phyloP scores from a whole-genome alignment of 2,797 vertebrate genomes.

The Cossypha polioptera region DNA sequence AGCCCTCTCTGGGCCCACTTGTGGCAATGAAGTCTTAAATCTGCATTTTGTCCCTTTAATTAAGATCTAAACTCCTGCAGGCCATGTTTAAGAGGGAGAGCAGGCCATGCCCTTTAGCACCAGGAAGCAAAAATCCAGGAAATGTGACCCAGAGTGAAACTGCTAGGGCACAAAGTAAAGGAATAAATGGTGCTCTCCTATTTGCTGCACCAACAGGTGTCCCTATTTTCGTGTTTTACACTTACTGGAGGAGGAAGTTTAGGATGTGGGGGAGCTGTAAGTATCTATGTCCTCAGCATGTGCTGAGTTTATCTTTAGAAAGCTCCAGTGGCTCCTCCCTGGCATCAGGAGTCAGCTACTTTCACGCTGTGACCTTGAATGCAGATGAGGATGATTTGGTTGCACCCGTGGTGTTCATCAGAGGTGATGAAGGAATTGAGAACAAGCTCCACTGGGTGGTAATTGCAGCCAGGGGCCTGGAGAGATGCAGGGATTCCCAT shows the following conservation, averaged over 20 bases:
- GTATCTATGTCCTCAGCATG: not conserved
- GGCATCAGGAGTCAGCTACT: not conserved
- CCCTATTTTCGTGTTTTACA: not conserved
- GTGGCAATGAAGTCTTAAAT: not conserved
- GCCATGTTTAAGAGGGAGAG: not conserved
- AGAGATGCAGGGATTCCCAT: not conserved
- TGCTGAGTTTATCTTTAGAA: not conserved
- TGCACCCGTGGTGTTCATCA: not conserved
- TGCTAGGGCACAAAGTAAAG: not conserved
- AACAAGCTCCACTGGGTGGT: not conserved
- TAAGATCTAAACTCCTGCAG: not conserved
- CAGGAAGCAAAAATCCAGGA: not conserved
- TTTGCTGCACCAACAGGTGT: not conserved
- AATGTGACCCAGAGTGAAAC: not conserved
- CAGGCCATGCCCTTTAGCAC: not conserved
- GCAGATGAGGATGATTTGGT: not conserved
- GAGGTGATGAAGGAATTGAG: not conserved
- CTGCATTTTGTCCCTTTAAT: slow-evolving; percentile 10
- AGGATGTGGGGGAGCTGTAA: not conserved
- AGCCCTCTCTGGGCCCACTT: not conserved
- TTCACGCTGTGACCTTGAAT: not conserved
- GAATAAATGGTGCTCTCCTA: not conserved
- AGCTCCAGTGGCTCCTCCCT: not conserved
- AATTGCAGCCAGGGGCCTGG: not conserved
- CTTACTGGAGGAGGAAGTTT: not conserved